Evolutionary conservation across 2,888 invertebrate species (phyloP).

Genomic region (Deilephila elpenor): DNA sequence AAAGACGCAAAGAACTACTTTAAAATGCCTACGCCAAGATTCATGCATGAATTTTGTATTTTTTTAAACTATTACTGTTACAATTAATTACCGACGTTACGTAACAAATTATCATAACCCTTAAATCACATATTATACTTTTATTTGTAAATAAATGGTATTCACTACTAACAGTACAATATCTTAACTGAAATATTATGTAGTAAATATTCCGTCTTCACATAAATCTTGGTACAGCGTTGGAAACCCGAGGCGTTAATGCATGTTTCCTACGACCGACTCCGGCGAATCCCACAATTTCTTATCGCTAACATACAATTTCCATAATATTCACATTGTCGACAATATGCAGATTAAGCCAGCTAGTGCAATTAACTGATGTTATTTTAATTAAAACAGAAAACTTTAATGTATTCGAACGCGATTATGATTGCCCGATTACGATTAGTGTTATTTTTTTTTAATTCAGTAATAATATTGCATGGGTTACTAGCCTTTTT

Average conservation of each 20-base stretch:
- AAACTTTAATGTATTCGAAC: conserved; percentile 17
- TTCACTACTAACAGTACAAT: neutral
- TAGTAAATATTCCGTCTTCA: conserved; percentile 15
- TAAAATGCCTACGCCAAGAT: no score
- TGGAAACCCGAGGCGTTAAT: conserved; percentile 26
- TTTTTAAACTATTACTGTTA: no score
- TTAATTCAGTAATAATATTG: neutral
- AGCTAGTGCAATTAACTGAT: conserved; percentile 46
- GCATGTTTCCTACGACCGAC: conserved; percentile 30
- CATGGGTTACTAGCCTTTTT: neutral
- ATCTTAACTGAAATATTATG: conserved; percentile 9
- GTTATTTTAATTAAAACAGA: conserved; percentile 47
- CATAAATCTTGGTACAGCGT: conserved; percentile 15
- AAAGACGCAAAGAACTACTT: no score
- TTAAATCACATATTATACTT: neutral
- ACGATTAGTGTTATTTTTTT: neutral
- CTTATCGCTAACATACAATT: conserved; percentile 27
- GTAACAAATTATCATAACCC: no score
- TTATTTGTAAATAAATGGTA: neutral
- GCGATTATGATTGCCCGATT: neutral
- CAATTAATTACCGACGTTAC: no score
- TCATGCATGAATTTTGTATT: no score
- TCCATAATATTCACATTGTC: conserved; percentile 37
- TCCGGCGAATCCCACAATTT: conserved; percentile 35
- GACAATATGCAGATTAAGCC: conserved; percentile 38